phyloP scores from a whole-genome alignment of 2,797 vertebrate species.

The Lemur catta region DNA sequence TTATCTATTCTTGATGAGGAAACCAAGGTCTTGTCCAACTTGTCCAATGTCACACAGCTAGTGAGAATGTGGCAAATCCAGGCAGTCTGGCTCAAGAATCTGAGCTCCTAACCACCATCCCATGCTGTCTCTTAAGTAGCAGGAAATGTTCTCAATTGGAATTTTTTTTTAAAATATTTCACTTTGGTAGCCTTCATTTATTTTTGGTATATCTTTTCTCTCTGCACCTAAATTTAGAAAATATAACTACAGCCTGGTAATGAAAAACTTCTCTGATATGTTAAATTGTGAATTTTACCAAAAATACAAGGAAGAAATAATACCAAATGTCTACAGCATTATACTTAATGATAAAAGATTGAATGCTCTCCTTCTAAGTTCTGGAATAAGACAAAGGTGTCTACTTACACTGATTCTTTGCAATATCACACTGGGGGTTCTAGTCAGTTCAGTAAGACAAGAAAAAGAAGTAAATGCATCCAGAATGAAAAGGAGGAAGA shows the following conservation, averaged over 20 bases:
- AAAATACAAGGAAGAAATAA: not conserved
- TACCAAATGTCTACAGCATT: not conserved
- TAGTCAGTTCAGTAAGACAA: not conserved
- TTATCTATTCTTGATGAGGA: not conserved
- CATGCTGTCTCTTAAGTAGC: not conserved
- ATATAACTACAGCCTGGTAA: not conserved
- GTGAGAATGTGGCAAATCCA: not conserved
- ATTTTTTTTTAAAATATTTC: not conserved
- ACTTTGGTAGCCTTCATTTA: not conserved
- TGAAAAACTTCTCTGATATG: not conserved
- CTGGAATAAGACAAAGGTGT: not conserved
- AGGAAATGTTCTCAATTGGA: not conserved
- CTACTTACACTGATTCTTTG: not conserved
- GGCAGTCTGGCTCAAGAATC: not conserved
- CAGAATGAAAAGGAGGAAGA: not conserved
- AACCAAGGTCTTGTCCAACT: not conserved
- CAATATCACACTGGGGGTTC: not conserved
- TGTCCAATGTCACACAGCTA: accelerated
- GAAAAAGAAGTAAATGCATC: not conserved
- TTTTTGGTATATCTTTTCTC: constrained; percentile 33
- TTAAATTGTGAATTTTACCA: not conserved
- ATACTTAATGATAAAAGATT: not conserved
- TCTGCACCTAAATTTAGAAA: constrained; percentile 40
- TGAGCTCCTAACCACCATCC: not conserved
- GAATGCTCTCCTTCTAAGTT: not conserved